A percentile compares a stretch with the other conserved stretches of the same genome.
phyloP scores from a whole-genome alignment of 37 sponge, comb jelly and placozoan species.

The Haliclona indistincta region DNA sequence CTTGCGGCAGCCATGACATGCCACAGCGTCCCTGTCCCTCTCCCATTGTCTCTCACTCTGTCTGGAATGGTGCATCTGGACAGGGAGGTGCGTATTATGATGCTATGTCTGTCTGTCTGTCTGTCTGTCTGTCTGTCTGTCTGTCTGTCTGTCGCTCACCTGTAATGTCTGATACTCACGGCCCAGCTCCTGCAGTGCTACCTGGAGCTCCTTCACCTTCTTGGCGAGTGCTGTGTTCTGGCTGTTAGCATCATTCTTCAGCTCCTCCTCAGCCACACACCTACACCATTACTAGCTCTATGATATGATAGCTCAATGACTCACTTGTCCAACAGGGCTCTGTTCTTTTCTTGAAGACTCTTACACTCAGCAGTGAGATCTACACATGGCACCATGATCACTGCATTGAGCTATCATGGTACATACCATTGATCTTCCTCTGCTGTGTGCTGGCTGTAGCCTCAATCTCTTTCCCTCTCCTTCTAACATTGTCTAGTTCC shows the following conservation, averaged over 20 bases:
- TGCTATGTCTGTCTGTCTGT: not conserved
- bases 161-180: conserved; percentile 65
- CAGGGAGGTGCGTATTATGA: not conserved
- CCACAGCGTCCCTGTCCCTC: conserved; percentile 58
- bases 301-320: not conserved
- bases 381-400: not conserved
- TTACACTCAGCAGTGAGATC: conserved; percentile 41
- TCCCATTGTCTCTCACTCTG: conserved; percentile 70
- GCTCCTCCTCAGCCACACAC: conserved; percentile 41
- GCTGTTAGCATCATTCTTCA: conserved; percentile 6
- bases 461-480: conserved; percentile 23
- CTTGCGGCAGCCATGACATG: conserved; percentile 37
- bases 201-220: conserved; percentile 31
- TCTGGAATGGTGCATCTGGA: conserved; percentile 30
- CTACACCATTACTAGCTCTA: not conserved
- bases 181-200: conserved; percentile 54
- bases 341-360: conserved; percentile 59
- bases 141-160: conserved; percentile 1
- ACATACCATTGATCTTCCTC: conserved; percentile 13
- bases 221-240: conserved; percentile 4
- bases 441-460: not conserved
- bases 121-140: not conserved
- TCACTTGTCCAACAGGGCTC: conserved; percentile 64
- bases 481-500: conserved; percentile 48
- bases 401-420: not conserved